Evolutionary conservation across 2,113 vertebrate species (phyloP).

Genomic region (Notarius quadriscutis): DNA sequence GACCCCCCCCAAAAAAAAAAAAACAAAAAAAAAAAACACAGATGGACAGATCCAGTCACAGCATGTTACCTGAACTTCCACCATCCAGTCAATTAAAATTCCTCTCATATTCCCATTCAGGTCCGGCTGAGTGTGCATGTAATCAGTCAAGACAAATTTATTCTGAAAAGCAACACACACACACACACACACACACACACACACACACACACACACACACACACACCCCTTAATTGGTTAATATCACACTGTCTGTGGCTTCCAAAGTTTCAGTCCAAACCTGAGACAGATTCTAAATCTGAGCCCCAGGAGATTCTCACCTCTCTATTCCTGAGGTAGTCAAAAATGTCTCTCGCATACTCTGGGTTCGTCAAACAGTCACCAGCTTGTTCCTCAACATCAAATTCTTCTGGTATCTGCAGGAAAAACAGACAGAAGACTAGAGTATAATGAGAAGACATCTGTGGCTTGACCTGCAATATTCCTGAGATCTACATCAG

Average conservation of each 20-base stretch:
- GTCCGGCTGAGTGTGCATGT: conserved; percentile 81
- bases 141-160: conserved; percentile 79
- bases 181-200: no score
- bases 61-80: conserved; percentile 85
- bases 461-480: neutral
- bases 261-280: neutral
- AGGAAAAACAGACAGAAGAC: neutral
- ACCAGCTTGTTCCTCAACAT: conserved; percentile 72
- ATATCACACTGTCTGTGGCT: neutral
- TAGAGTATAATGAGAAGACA: neutral
- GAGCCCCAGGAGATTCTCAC: conserved; percentile 59
- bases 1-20: no score
- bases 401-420: conserved; percentile 63
- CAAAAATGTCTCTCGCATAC: conserved; percentile 86
- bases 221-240: neutral
- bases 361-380: conserved; percentile 73
- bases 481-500: neutral
- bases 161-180: conserved; percentile 76
- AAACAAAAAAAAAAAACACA: no score
- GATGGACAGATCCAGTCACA: neutral
- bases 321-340: conserved; percentile 85
- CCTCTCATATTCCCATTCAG: conserved; percentile 84
- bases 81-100: conserved; percentile 93
- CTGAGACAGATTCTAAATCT: neutral
- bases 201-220: neutral